A percentile compares a stretch with the other conserved stretches of the same genome.
phyloP scores from a whole-genome alignment of 2,797 vertebrate species.

The Hapalemur alaotrensis region DNA sequence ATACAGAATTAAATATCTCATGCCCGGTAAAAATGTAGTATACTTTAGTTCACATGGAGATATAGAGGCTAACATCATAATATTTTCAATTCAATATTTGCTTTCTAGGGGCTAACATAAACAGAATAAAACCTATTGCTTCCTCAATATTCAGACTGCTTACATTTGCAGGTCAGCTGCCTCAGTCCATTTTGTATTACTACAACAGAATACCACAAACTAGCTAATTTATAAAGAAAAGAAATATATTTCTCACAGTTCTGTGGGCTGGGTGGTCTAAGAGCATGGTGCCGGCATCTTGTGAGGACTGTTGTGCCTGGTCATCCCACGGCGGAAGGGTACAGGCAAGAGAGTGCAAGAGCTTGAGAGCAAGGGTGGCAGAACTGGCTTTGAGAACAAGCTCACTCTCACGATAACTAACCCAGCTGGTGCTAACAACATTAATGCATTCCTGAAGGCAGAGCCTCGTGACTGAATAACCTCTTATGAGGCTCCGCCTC shows the following conservation, averaged over 20 bases:
- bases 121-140: not conserved
- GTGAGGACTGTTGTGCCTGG: not conserved
- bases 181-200: not conserved
- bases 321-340: not conserved
- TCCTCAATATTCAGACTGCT: not conserved
- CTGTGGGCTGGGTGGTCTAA: no score
- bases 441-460: not conserved
- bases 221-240: not conserved
- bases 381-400: not conserved
- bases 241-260: not conserved
- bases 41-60: slow-evolving; percentile 8
- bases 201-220: not conserved
- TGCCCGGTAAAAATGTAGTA: not conserved
- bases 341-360: no score
- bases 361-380: not conserved
- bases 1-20: slow-evolving; percentile 25
- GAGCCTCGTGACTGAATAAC: not conserved
- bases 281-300: not conserved
- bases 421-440: not conserved
- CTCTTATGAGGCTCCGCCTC: not conserved
- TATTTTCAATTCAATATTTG: slow-evolving; percentile 52
- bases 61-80: not conserved
- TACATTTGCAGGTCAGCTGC: not conserved
- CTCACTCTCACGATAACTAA: not conserved
- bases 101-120: slow-evolving; percentile 7